Percentiles rank a stretch among this genome's conserved stretches.
These are phyloP conservation scores for Gastracanthus pulcherrimus DNA, from an alignment of 2,888 invertebrate species.

Conservation along the genomic window DNA sequence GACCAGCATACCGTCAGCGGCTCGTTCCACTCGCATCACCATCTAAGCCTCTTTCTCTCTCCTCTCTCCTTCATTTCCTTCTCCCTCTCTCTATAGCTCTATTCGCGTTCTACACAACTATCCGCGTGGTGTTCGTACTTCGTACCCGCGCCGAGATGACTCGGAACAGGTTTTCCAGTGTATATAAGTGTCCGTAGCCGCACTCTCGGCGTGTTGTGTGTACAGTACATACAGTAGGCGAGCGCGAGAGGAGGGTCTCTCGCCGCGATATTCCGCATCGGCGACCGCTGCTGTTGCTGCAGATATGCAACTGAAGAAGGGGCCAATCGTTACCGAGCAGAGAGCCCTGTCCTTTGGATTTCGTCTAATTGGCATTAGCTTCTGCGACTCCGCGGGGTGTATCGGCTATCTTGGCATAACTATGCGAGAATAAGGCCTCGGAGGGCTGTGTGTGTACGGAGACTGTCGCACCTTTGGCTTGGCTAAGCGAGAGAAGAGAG, in stretches of 20 bases:
- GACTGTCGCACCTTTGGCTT: too few relatives aligned
- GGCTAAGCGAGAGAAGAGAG: too few relatives aligned
- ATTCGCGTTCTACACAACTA: slow-evolving; percentile 28
- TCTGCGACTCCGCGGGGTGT: not conserved
- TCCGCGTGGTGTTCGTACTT: slow-evolving; percentile 8
- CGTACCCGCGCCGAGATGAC: not conserved
- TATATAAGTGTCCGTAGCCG: not conserved
- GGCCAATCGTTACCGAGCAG: slow-evolving; percentile 20
- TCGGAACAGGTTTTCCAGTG: slow-evolving; percentile 33
- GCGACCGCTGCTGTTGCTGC: not conserved
- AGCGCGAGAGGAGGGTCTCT: too few relatives aligned
- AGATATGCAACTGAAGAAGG: not conserved
- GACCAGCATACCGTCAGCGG: slow-evolving; percentile 7
- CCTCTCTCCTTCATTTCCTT: too few relatives aligned
- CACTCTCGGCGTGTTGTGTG: not conserved
- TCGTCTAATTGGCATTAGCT: slow-evolving; percentile 55
- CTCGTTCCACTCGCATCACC: slow-evolving; percentile 24
- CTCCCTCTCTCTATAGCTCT: not conserved
- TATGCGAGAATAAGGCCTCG: slow-evolving; percentile 26
- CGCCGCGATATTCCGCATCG: too few relatives aligned
- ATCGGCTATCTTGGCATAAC: slow-evolving; percentile 16
- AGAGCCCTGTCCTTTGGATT: slow-evolving; percentile 24
- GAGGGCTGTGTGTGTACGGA: too few relatives aligned
- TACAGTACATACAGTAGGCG: not conserved
- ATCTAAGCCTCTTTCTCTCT: not conserved